These are phyloP conservation scores for Pyrgus malvae DNA, from an alignment of 2,888 invertebrate genomes.

Conservation along the genomic window DNA sequence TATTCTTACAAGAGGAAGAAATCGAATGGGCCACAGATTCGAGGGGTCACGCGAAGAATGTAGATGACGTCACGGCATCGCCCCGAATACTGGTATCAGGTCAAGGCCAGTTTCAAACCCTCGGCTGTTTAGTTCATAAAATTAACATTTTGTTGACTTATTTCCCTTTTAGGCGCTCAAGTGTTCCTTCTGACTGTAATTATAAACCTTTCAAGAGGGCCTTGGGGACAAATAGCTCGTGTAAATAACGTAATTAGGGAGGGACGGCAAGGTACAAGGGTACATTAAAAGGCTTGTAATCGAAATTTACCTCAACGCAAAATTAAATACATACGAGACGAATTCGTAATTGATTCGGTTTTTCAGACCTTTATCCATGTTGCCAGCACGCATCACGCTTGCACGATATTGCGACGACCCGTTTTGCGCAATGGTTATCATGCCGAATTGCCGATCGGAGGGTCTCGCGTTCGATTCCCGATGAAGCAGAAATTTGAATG, in stretches of 20 bases:
- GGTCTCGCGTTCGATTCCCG: no score
- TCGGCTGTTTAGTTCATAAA: constrained; percentile 14
- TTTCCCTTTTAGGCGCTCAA: constrained; percentile 14
- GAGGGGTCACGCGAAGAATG: constrained; percentile 3
- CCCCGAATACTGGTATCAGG: constrained; percentile 6
- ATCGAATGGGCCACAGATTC: neutral
- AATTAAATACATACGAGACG: neutral
- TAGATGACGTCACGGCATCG: constrained; percentile 12
- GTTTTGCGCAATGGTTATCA: no score
- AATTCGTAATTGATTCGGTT: no score
- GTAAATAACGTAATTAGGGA: constrained; percentile 15
- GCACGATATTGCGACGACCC: no score
- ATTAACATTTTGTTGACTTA: constrained; percentile 23
- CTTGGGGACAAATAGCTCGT: constrained; percentile 11
- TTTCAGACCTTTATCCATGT: no score
- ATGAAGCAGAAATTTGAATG: no score
- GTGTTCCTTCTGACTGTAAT: constrained; percentile 5
- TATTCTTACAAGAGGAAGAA: neutral
- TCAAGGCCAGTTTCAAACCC: constrained; percentile 17
- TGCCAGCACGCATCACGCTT: no score
- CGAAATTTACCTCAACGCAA: neutral
- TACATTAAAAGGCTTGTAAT: neutral
- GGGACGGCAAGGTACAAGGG: neutral
- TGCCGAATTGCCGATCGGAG: no score
- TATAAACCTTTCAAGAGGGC: constrained; percentile 15